A percentile compares a stretch with the other conserved stretches of the same genome.
These are phyloP conservation scores for Gila orcuttii DNA, from an alignment of 2,113 vertebrate genomes.

Conservation along the genomic window DNA sequence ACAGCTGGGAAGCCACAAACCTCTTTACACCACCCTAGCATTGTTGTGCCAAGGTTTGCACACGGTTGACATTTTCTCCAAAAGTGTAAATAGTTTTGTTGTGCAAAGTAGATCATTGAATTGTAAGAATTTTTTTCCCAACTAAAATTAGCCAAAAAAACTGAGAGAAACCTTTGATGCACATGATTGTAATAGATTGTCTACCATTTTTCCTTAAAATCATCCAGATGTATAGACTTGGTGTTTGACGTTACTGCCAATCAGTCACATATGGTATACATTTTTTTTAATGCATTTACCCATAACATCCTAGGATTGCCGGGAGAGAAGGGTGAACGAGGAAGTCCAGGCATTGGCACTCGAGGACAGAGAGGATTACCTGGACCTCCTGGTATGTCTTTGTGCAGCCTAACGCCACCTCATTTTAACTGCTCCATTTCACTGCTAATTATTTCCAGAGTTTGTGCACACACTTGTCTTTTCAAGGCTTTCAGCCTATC, in stretches of 20 bases:
- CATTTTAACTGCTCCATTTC: not conserved
- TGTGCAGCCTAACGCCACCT: not conserved
- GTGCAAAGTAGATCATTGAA: too few relatives aligned
- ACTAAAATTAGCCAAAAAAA: not conserved
- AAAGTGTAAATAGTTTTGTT: too few relatives aligned
- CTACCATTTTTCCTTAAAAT: not conserved
- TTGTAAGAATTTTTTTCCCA: not conserved
- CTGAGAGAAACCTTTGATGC: not conserved
- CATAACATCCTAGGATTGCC: constrained; percentile 77
- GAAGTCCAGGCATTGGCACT: constrained; percentile 77
- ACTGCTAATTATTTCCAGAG: not conserved
- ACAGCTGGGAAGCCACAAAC: not conserved
- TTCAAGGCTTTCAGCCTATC: not conserved
- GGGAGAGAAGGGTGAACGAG: constrained; percentile 96
- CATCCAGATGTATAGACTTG: constrained; percentile 7
- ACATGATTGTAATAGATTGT: not conserved
- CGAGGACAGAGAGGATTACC: constrained; percentile 86
- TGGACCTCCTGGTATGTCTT: constrained; percentile 87
- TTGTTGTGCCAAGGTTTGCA: too few relatives aligned
- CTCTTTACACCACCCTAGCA: too few relatives aligned
- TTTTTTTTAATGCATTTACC: not conserved
- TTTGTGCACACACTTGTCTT: not conserved
- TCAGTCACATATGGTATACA: not conserved
- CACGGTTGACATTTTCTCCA: too few relatives aligned
- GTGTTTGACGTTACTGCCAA: not conserved